These are phyloP conservation scores for Aplodontia rufa DNA, from an alignment of 2,113 vertebrate genomes.

Conservation along the genomic window DNA sequence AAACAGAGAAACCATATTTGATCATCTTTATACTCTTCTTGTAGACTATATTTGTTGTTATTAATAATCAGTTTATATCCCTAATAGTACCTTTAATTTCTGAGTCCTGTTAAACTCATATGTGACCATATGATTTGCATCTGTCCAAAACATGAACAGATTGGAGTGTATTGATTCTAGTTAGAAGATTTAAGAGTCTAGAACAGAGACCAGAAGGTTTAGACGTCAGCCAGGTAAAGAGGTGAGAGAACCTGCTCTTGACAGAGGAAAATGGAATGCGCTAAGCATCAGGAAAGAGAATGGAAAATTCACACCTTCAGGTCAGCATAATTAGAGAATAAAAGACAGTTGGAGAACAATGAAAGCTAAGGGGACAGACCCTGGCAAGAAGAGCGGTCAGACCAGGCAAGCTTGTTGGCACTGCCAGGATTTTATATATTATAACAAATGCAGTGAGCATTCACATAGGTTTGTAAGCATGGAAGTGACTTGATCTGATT, in stretches of 20 bases:
- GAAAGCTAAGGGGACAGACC: too few species aligned
- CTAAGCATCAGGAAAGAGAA: background rate
- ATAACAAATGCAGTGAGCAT: background rate
- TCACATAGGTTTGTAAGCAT: background rate
- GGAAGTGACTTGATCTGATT: background rate
- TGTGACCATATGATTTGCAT: background rate
- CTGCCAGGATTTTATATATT: background rate
- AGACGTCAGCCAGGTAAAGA: background rate
- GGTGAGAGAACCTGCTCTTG: background rate
- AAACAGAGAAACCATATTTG: background rate
- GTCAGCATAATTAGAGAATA: background rate
- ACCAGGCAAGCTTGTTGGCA: background rate
- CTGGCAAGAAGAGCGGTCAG: background rate
- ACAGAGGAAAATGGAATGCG: background rate
- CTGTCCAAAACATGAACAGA: background rate
- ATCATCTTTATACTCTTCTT: slow-evolving; percentile 1
- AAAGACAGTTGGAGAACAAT: background rate
- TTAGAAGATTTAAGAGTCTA: background rate
- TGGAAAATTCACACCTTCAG: background rate
- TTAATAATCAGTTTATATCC: background rate
- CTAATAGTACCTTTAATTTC: background rate
- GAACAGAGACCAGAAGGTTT: background rate
- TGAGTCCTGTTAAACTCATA: background rate
- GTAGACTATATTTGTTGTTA: background rate
- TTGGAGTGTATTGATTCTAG: background rate